These are phyloP conservation scores for Anthoscopus minutus DNA, from an alignment of 2,113 vertebrate genomes.

Conservation along the genomic window DNA sequence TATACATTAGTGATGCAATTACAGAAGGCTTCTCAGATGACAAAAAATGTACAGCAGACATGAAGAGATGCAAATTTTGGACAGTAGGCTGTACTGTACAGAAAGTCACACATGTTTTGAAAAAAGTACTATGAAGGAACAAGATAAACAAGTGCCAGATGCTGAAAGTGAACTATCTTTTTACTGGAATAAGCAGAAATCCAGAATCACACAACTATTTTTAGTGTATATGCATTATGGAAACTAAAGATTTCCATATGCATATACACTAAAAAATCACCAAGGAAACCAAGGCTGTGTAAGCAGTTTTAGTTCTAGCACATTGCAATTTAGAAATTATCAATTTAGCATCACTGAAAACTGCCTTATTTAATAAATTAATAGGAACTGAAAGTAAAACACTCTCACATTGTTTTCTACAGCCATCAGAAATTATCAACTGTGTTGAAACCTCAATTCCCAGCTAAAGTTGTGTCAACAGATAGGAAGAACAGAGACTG, in stretches of 20 bases:
- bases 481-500: too few species aligned
- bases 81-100: background rate
- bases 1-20: background rate
- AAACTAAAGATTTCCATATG: background rate
- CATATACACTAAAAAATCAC: background rate
- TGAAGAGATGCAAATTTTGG: background rate
- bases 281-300: background rate
- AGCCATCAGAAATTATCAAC: background rate
- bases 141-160: background rate
- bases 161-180: background rate
- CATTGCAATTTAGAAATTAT: background rate
- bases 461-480: background rate
- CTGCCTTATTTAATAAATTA: background rate
- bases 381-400: background rate
- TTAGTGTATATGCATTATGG: background rate
- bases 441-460: background rate
- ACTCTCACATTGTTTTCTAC: background rate
- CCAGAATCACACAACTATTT: background rate
- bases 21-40: background rate
- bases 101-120: background rate
- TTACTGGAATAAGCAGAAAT: background rate
- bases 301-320: background rate
- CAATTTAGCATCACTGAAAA: background rate
- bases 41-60: background rate
- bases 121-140: background rate